Conservation (phyloP, 2,888 invertebrate genomes). For the Helobdella robusta region DNA sequence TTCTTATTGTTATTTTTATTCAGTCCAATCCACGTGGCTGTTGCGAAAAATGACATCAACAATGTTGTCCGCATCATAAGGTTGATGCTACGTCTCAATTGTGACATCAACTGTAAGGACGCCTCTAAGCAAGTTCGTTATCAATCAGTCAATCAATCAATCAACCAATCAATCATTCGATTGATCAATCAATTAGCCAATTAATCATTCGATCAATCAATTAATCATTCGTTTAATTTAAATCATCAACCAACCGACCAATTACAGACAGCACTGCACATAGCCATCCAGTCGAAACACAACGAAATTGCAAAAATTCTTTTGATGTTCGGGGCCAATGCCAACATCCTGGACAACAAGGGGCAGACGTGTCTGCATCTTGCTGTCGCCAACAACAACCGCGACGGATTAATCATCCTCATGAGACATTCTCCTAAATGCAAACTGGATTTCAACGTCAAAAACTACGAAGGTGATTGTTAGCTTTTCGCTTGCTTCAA, state of each 20-base stretch:
- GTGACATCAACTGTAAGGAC: constrained; percentile 5
- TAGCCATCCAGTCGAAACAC: background rate
- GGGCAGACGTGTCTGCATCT: background rate
- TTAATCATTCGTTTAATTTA: background rate
- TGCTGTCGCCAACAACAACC: background rate
- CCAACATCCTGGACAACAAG: background rate
- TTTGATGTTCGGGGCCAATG: background rate
- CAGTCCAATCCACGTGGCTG: constrained; percentile 7
- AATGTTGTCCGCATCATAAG: background rate
- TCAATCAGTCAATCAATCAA: background rate
- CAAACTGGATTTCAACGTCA: constrained; percentile 4
- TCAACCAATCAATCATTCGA: background rate
- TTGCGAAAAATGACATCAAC: background rate
- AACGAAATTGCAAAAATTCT: background rate
- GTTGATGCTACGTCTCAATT: background rate
- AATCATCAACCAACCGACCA: no score
- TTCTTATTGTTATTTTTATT: background rate
- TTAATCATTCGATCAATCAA: background rate
- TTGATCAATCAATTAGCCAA: background rate
- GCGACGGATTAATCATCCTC: background rate
- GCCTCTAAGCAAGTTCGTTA: background rate
- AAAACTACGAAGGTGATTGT: background rate
- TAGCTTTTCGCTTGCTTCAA: background rate
- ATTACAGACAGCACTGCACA: constrained; percentile 7
- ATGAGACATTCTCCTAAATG: background rate